Base-by-base conservation (phyloP, 2,888 invertebrate genomes). In the Parapristionchus giblindavisi region DNA sequence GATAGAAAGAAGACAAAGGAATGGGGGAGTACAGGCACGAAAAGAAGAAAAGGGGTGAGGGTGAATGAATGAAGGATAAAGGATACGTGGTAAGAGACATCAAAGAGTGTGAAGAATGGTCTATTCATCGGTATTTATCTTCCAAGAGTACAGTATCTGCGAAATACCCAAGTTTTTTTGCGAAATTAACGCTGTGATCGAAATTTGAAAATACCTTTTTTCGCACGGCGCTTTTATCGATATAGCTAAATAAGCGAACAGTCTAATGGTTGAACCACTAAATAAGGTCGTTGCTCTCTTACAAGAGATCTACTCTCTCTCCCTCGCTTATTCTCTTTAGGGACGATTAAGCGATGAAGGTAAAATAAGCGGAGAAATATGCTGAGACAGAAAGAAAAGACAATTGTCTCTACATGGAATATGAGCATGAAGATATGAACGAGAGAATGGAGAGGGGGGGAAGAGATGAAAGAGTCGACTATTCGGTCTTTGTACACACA, bases 211-310 rank as follows among this genome's bases (percentile, higher is more conserved):
- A n/a, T n/a, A n/a, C n/a, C n/a, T n/a, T n/a, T n/a, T n/a, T n/a
- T n/a, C n/a, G n/a, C n/a, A 29, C 21, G 36, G 68, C 24, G 36
- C 61, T 34, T 51, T 52, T 24, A 52, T 11, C 14, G 52, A 52
- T 17, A 27, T 17, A n/a, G 24, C 11, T 36, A 52, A 68, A 52
- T 5, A 27, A 2, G n/a, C 11, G 27, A 17, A 27, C n/a, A 21
- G 14, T 32, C 24, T 8, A 14, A 34, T 51, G 51, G 27, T 34
- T 32, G 68, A 68, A 68, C 51, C 34, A 52, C 51, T 52, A 68
- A 52, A 68, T 65, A 65, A 43, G 63, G 63, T 63, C 63, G 63
- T 43, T 43, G 63, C 63, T 43, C 43, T 43, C 63, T 65, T 65
- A 43, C 48, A 65, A 43, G 40, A 43, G 63, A 65, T 43, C n/a